phyloP scores from a whole-genome alignment of 2,888 invertebrate genomes.

The Hydrotaea diabolus region DNA sequence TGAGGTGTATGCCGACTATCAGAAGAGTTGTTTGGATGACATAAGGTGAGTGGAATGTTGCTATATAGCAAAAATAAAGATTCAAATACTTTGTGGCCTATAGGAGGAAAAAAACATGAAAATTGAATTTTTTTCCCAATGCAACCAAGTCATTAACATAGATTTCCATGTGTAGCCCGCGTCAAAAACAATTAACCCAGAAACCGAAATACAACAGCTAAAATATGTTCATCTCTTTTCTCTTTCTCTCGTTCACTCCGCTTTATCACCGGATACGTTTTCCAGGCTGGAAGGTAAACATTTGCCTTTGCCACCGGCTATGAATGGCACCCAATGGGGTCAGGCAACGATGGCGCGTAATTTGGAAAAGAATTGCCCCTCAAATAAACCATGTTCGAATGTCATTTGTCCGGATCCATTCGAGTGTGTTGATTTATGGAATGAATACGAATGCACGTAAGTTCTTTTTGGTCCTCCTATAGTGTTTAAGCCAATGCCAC shows the following conservation, averaged over 20 bases:
- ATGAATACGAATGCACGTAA: constrained; percentile 99
- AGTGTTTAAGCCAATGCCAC: background rate
- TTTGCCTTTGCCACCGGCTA: constrained; percentile 95
- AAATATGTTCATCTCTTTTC: constrained; percentile 12
- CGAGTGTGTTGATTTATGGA: constrained; percentile 98
- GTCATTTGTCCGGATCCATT: constrained; percentile 96
- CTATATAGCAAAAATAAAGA: too few species aligned
- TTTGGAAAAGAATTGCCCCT: constrained; percentile 94
- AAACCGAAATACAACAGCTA: constrained; percentile 19
- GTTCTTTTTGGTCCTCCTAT: constrained; percentile 80
- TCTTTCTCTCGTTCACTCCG: background rate
- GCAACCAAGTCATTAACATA: background rate
- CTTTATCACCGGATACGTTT: background rate
- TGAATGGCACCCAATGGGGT: constrained; percentile 97
- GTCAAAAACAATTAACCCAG: constrained; percentile 42
- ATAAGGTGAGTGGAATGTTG: constrained; percentile 82
- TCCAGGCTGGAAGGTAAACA: constrained; percentile 94
- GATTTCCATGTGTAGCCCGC: background rate
- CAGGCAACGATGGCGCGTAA: constrained; percentile 97
- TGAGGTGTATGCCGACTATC: constrained; percentile 96
- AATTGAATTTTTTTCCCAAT: background rate
- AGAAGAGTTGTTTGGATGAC: constrained; percentile 90
- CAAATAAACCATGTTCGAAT: constrained; percentile 96
- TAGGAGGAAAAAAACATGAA: too few species aligned
- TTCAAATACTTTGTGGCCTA: too few species aligned